Evolutionary conservation across 2,888 invertebrate genomes (phyloP).

Genomic region (Melipona beecheii): DNA sequence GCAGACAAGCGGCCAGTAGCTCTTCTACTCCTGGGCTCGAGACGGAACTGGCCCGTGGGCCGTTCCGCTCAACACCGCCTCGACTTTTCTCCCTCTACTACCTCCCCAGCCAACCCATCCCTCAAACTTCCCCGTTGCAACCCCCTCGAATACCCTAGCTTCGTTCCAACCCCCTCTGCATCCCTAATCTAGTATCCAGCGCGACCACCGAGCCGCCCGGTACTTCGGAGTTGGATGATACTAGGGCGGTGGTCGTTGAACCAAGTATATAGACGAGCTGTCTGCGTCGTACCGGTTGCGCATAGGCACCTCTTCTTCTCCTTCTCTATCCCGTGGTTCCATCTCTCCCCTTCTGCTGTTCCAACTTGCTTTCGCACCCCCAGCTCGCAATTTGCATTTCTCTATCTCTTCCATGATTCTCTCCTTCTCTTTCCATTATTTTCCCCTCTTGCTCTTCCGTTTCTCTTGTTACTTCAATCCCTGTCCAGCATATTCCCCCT

Average conservation of each 20-base stretch:
- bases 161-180: not conserved
- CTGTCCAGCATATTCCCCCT: not conserved
- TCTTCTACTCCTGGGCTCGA: slow-evolving; percentile 86
- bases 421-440: slow-evolving; percentile 25
- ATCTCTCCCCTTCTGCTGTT: not conserved
- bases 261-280: slow-evolving; percentile 78
- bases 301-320: slow-evolving; percentile 34
- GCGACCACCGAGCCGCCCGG: slow-evolving; percentile 63
- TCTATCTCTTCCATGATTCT: slow-evolving; percentile 5
- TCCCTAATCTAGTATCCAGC: slow-evolving; percentile 27
- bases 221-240: slow-evolving; percentile 80
- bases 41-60: slow-evolving; percentile 83
- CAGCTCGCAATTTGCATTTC: slow-evolving; percentile 19
- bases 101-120: slow-evolving; percentile 74
- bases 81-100: slow-evolving; percentile 74
- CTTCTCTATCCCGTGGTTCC: not conserved
- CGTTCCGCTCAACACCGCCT: slow-evolving; percentile 74
- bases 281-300: slow-evolving; percentile 79
- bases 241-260: slow-evolving; percentile 84
- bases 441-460: not conserved
- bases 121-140: slow-evolving; percentile 82
- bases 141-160: slow-evolving; percentile 40
- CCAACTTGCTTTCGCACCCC: slow-evolving; percentile 4
- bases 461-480: slow-evolving; percentile 14
- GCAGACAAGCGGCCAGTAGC: slow-evolving; percentile 86